Percentiles rank a stretch among this genome's conserved stretches.
These are phyloP conservation scores for Sebastolobus alascanus DNA, from an alignment of 2,797 vertebrate species.

Conservation along the genomic window DNA sequence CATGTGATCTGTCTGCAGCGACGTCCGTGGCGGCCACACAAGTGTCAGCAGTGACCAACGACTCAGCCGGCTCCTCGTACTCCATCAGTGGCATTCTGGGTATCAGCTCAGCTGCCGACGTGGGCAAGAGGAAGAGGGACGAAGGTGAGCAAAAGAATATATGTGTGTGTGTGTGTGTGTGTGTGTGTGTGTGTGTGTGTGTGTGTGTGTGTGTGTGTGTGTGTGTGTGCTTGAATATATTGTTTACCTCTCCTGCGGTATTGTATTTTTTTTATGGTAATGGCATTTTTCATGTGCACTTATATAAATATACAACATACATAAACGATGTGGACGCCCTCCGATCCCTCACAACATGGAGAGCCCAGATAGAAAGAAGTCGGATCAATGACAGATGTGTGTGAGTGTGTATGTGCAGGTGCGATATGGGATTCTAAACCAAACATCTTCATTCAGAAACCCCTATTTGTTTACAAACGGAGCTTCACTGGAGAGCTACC, in stretches of 20 bases:
- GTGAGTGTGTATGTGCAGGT: constrained; percentile 12
- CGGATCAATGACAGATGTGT: constrained; percentile 62
- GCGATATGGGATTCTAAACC: constrained; percentile 65
- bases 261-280: background rate
- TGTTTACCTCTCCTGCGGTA: background rate
- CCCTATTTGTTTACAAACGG: constrained; percentile 60
- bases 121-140: constrained; percentile 96
- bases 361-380: constrained; percentile 66
- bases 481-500: constrained; percentile 51
- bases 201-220: background rate
- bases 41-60: constrained; percentile 94
- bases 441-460: constrained; percentile 85
- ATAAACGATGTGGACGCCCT: constrained; percentile 19
- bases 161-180: background rate
- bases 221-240: background rate
- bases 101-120: constrained; percentile 93
- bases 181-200: constrained; percentile 8
- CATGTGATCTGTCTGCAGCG: constrained; percentile 81
- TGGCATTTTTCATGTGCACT: background rate
- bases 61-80: constrained; percentile 96
- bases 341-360: constrained; percentile 5
- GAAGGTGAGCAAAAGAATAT: constrained; percentile 87
- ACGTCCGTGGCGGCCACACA: constrained; percentile 95
- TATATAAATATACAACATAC: constrained; percentile 26
- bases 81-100: constrained; percentile 99